A percentile compares a stretch with the other conserved stretches of the same genome.
phyloP scores from a whole-genome alignment of 2,888 invertebrate genomes.

The Cerceris ruficornis region DNA sequence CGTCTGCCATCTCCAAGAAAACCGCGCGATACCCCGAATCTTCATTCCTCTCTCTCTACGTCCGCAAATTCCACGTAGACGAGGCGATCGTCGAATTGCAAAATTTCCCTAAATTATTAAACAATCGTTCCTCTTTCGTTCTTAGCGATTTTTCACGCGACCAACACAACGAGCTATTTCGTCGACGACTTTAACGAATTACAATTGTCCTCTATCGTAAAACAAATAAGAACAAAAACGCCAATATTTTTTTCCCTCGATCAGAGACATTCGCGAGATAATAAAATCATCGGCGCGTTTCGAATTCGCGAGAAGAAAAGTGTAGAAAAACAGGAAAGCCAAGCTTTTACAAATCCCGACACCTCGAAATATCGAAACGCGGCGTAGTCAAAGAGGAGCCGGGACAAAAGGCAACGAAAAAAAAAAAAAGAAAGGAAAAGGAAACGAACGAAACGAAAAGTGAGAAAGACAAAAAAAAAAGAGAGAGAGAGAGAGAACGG shows the following conservation, averaged over 20 bases:
- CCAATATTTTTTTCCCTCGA: no score
- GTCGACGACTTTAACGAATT: no score
- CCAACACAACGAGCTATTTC: no score
- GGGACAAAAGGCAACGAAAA: neutral
- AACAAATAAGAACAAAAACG: no score
- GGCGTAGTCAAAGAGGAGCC: neutral
- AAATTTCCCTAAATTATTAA: neutral
- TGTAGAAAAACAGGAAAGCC: neutral
- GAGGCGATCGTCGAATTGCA: neutral
- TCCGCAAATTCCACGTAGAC: no score
- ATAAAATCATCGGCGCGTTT: no score
- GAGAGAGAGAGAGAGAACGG: conserved; percentile 67
- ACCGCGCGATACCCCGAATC: conserved; percentile 6
- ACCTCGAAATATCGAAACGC: neutral
- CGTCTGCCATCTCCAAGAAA: conserved; percentile 13
- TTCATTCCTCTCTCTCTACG: neutral
- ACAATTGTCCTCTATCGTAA: no score
- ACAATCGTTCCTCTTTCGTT: conserved; percentile 6
- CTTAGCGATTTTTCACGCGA: neutral
- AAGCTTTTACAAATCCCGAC: neutral
- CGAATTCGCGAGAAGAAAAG: neutral
- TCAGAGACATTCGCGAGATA: no score
- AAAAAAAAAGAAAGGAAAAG: conserved; percentile 3
- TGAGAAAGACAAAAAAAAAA: conserved; percentile 12
- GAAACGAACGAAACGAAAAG: neutral